Evolutionary conservation across 2,797 vertebrate genomes (phyloP).

Genomic region (Cynodonichthys magdalenae): DNA sequence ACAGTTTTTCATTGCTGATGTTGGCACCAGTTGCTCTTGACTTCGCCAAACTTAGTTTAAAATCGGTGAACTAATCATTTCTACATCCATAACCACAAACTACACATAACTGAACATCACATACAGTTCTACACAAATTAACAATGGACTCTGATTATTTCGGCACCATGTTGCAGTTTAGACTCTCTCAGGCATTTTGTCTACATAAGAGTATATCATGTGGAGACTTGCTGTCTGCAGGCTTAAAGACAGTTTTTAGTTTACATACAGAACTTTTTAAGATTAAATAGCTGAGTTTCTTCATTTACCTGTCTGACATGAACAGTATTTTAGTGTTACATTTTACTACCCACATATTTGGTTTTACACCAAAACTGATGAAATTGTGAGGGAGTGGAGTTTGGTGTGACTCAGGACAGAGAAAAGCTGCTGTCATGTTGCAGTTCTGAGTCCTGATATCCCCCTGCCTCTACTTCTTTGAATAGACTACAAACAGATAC

Average conservation of each 20-base stretch:
- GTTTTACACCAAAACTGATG: accelerated
- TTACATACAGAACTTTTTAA: accelerated
- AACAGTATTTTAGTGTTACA: accelerated
- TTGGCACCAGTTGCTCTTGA: neutral
- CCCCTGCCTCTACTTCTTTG: conserved; percentile 53
- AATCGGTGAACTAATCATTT: neutral
- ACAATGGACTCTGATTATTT: too few species aligned
- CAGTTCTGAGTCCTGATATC: conserved; percentile 26
- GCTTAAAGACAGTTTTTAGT: neutral
- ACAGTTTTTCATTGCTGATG: too few species aligned
- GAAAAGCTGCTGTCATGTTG: conserved; percentile 30
- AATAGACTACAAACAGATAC: conserved; percentile 67
- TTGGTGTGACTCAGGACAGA: neutral
- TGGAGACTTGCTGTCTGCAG: neutral
- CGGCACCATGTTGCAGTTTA: too few species aligned
- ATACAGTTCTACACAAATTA: neutral
- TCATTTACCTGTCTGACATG: accelerated
- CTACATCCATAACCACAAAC: neutral
- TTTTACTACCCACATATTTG: accelerated
- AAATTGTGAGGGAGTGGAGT: neutral
- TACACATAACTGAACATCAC: accelerated
- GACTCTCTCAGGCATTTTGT: too few species aligned
- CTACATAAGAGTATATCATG: too few species aligned
- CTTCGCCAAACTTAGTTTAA: conserved; percentile 9
- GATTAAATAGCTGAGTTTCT: neutral